Percentiles rank a stretch among this genome's conserved stretches.
These are phyloP conservation scores for Temnothorax nylanderi DNA, from an alignment of 1,140 invertebrate species.

Conservation along the genomic window DNA sequence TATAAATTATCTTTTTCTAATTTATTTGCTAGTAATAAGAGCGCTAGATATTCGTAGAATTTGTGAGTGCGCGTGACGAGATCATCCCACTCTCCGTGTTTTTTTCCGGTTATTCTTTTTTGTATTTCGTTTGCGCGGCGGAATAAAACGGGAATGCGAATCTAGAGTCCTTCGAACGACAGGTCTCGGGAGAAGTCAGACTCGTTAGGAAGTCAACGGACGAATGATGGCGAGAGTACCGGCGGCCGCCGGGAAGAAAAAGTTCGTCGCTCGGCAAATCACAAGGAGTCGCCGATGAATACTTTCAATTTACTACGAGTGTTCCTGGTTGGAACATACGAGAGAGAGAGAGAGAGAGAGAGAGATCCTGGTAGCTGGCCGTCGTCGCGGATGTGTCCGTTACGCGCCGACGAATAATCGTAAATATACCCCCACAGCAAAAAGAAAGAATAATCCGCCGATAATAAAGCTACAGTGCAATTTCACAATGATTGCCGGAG, in stretches of 20 bases:
- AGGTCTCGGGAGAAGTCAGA: not conserved
- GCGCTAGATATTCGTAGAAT: slow-evolving; percentile 41
- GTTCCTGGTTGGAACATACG: not conserved
- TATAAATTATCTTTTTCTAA: too few species aligned
- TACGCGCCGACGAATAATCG: slow-evolving; percentile 28
- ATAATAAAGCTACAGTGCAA: slow-evolving; percentile 19
- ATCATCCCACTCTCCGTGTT: not conserved
- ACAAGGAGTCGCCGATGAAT: slow-evolving; percentile 11
- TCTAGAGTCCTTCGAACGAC: slow-evolving; percentile 12
- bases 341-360: not conserved
- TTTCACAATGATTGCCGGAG: not conserved
- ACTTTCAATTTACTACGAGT: slow-evolving; percentile 52
- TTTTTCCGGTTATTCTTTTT: not conserved
- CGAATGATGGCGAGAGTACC: slow-evolving; percentile 38
- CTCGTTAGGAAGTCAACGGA: slow-evolving; percentile 47
- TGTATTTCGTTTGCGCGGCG: not conserved
- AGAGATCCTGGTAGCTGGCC: not conserved
- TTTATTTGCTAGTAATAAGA: slow-evolving; percentile 72
- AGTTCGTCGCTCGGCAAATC: slow-evolving; percentile 21
- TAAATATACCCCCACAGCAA: not conserved
- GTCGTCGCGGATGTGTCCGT: not conserved
- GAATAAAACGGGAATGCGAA: slow-evolving; percentile 14
- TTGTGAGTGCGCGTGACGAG: not conserved
- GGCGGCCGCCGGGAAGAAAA: slow-evolving; percentile 5
- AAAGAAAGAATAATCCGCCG: slow-evolving; percentile 1